Percentiles rank a stretch among this genome's conserved stretches.
Evolutionary conservation across 2,113 vertebrate genomes (phyloP).

Genomic region (Numenius arquata): DNA sequence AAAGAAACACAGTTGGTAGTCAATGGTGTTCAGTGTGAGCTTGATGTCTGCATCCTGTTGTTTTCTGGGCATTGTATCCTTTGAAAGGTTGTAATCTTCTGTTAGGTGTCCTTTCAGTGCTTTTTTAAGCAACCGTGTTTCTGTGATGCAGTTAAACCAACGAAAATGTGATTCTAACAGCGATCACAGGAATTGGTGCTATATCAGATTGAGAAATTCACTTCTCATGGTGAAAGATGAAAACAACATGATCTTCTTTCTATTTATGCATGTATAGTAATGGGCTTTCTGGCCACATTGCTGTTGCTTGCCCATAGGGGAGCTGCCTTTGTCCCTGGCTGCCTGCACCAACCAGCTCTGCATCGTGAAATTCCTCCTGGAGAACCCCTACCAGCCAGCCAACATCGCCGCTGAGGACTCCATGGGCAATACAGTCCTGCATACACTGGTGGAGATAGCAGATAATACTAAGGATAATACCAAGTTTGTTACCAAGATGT

Average conservation of each 20-base stretch:
- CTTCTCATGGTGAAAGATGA: not conserved
- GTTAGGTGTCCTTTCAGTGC: not conserved
- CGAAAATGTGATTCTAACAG: not conserved
- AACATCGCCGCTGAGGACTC: constrained; percentile 77
- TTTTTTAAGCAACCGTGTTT: not conserved
- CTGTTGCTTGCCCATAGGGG: constrained; percentile 75
- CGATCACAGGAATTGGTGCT: not conserved
- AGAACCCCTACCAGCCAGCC: constrained; percentile 79
- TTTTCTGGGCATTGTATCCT: not conserved
- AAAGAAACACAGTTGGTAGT: not conserved
- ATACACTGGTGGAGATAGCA: constrained; percentile 87
- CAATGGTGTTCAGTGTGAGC: not conserved
- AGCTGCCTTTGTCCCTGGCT: constrained; percentile 91
- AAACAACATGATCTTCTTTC: not conserved
- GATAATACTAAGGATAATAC: constrained; percentile 89
- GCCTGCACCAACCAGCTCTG: constrained; percentile 94
- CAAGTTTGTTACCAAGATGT: constrained; percentile 89
- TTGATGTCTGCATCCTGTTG: not conserved
- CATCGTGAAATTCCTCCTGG: constrained; percentile 88
- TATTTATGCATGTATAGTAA: not conserved
- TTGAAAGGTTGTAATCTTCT: not conserved
- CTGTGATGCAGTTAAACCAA: not conserved
- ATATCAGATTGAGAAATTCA: not conserved
- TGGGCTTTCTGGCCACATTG: not conserved
- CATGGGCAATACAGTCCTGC: constrained; percentile 89